Evolutionary conservation across 2,113 vertebrate genomes (phyloP).

Genomic region (Bufo bufo): DNA sequence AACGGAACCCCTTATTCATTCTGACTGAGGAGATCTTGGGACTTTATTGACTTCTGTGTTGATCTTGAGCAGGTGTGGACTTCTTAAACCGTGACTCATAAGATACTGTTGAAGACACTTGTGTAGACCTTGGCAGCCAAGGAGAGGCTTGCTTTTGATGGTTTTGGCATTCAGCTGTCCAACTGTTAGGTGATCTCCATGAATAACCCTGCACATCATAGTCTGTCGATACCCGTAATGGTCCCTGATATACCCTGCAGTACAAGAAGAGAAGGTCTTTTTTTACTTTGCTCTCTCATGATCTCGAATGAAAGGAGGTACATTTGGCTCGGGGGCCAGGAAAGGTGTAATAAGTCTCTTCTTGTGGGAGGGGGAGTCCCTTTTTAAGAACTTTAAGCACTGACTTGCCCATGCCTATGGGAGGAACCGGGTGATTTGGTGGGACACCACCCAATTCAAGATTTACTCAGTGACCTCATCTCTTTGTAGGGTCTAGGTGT

Average conservation of each 20-base stretch:
- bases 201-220: no score
- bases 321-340: neutral
- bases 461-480: conserved; percentile 52
- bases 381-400: neutral
- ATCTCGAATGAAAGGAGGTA: neutral
- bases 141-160: neutral
- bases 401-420: conserved; percentile 38
- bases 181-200: no score
- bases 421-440: conserved; percentile 20
- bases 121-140: neutral
- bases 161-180: neutral
- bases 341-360: neutral
- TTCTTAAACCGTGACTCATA: neutral
- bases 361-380: neutral
- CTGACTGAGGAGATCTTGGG: neutral
- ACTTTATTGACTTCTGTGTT: neutral
- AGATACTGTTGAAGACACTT: neutral
- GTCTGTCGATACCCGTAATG: no score
- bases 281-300: neutral
- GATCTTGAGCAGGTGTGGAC: neutral
- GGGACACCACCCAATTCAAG: conserved; percentile 2
- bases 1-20: neutral
- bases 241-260: no score
- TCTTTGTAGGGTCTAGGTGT: conserved; percentile 42
- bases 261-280: neutral